Base-by-base conservation (phyloP, 1,140 invertebrate species). In the Dolichoris vasculosae region DNA sequence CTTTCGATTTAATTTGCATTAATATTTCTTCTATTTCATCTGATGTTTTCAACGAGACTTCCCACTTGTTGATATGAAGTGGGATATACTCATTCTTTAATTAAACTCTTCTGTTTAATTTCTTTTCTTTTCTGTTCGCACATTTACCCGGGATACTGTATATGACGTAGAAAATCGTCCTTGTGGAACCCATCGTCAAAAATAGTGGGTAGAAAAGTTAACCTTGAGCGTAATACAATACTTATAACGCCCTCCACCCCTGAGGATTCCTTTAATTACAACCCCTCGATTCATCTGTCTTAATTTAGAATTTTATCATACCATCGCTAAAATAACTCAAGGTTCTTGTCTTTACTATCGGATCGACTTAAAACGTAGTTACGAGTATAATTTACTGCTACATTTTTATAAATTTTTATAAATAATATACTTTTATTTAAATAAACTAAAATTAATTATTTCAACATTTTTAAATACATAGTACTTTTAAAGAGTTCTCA, bases 21-120 rank as follows among this genome's bases (percentile, higher is more conserved):
- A 67, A 67, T 8, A 67, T 32, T 30, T 32, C n/a, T 15, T 32
- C 11, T 32, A 9, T 32, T 67, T 67, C 0, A 67, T 32, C 30
- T 30, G 9, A 67, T 17, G 15, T 55, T 17, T 55, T 55, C 17
- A 15, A 32, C 32, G 35, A 40, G 6, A 15, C 32, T 11, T 15
- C 35, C 32, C 30, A 71, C 1, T 71, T 40, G 69, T n/a, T 40
- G 26, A 64, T 30, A 30, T 32, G 63, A 64, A 32, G 35, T 40
- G 6, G 13, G 69, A 11, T 7, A 71, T 71, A 40, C 35, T 40
- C 67, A 73, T 43, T 43, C 26, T 43, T 43, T 43, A 73, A 73
- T 73, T 73, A 73, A 73, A n/a, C 32, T 73, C 23, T 40, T 71
- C 38, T 71, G 26, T 71, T 71, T n/a, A n/a, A n/a, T n/a, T n/a